These are phyloP conservation scores for Eretmochelys imbricata DNA, from an alignment of 2,113 vertebrate species.

Conservation along the genomic window DNA sequence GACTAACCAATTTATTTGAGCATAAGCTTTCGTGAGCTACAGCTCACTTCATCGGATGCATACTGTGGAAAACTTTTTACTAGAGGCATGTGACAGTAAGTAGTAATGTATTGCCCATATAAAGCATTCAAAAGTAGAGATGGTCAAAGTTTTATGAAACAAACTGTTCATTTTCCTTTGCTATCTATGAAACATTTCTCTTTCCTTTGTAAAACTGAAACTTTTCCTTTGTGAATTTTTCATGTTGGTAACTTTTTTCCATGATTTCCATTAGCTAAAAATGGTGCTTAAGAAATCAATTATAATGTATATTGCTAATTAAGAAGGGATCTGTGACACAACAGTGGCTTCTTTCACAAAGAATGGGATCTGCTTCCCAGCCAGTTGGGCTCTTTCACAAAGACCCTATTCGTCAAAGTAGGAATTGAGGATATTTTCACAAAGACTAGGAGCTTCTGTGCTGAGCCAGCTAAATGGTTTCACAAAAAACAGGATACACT, in stretches of 20 bases:
- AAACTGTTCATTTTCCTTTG: fast-evolving
- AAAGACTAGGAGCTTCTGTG: neutral
- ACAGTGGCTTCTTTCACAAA: neutral
- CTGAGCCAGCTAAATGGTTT: neutral
- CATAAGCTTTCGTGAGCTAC: too few species aligned
- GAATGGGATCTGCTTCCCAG: neutral
- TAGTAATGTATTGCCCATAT: neutral
- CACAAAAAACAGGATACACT: neutral
- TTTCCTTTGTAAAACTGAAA: fast-evolving
- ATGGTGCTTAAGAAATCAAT: neutral
- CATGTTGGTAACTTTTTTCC: fast-evolving
- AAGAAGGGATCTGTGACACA: neutral
- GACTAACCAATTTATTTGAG: too few species aligned
- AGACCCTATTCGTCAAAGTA: neutral
- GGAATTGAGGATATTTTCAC: neutral
- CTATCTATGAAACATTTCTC: fast-evolving
- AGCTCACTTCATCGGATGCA: too few species aligned
- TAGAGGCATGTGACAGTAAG: neutral
- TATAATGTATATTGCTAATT: neutral
- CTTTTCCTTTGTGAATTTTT: fast-evolving
- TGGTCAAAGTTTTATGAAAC: neutral
- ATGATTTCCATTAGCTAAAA: neutral
- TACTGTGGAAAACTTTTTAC: too few species aligned
- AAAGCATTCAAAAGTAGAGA: neutral
- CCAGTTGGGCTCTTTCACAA: neutral